Evolutionary conservation across 2,113 vertebrate species (phyloP).

Genomic region (Oncorhynchus keta): DNA sequence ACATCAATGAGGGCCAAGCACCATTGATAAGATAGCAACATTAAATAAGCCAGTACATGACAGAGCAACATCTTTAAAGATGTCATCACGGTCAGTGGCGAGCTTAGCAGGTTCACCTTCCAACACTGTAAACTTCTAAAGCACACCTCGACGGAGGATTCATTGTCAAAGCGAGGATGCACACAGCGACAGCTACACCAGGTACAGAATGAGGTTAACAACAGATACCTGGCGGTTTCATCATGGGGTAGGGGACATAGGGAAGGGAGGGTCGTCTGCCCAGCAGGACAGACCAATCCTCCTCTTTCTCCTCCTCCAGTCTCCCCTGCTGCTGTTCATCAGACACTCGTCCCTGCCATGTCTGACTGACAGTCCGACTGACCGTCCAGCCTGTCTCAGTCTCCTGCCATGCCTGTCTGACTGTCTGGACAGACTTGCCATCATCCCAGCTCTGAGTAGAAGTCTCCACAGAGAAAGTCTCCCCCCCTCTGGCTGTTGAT

Average conservation of each 20-base stretch:
- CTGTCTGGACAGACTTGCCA: constrained; percentile 19
- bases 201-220: too few species aligned
- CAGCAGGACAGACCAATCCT: constrained; percentile 50
- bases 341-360: constrained; percentile 27
- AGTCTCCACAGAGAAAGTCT: constrained; percentile 36
- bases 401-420: constrained; percentile 24
- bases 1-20: neutral
- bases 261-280: constrained; percentile 42
- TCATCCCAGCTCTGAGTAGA: constrained; percentile 43
- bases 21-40: neutral
- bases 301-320: constrained; percentile 40
- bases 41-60: neutral
- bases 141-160: neutral
- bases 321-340: constrained; percentile 21
- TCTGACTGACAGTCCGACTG: constrained; percentile 23
- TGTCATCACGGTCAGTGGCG: too few species aligned
- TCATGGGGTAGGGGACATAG: constrained; percentile 21
- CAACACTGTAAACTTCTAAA: neutral
- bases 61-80: neutral
- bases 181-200: neutral
- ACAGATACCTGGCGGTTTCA: constrained; percentile 1
- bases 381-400: constrained; percentile 23
- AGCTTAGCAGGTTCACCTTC: too few species aligned
- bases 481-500: constrained; percentile 51
- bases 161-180: neutral